These are phyloP conservation scores for Chouioia cunea DNA, from an alignment of 2,888 invertebrate genomes.

Conservation along the genomic window DNA sequence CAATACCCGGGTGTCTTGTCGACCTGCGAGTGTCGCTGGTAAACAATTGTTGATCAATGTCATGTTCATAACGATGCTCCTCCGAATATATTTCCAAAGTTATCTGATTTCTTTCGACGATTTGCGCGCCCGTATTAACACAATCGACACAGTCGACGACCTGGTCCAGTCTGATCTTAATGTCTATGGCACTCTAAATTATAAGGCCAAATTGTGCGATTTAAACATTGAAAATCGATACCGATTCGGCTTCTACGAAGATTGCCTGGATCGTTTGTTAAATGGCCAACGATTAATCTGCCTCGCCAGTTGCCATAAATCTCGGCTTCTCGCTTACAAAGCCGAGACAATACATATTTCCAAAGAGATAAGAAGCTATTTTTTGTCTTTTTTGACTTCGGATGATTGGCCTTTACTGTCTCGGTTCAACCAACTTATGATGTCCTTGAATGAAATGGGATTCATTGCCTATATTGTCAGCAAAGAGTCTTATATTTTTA, in stretches of 20 bases:
- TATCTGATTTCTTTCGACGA: constrained; percentile 1
- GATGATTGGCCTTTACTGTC: constrained; percentile 26
- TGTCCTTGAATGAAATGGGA: constrained; percentile 9
- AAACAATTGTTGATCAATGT: neutral
- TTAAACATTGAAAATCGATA: neutral
- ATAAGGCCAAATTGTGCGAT: neutral
- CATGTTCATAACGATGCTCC: neutral
- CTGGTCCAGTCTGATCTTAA: neutral
- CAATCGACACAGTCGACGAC: constrained; percentile 10
- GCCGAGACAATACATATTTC: neutral
- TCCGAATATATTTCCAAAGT: neutral
- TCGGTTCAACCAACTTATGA: constrained; percentile 13
- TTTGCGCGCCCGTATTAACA: neutral
- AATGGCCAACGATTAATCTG: neutral
- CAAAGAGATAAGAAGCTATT: neutral
- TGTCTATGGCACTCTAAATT: constrained; percentile 14
- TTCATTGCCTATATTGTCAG: neutral
- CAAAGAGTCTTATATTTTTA: neutral
- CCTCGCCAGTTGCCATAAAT: constrained; percentile 9
- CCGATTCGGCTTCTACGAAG: neutral
- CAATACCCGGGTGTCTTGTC: neutral
- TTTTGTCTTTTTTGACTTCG: constrained; percentile 1
- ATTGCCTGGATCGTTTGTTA: neutral
- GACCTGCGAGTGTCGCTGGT: neutral
- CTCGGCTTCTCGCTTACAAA: neutral